These are phyloP conservation scores for Macroteleia sp. DNA, from an alignment of 2,888 invertebrate genomes.

Conservation along the genomic window DNA sequence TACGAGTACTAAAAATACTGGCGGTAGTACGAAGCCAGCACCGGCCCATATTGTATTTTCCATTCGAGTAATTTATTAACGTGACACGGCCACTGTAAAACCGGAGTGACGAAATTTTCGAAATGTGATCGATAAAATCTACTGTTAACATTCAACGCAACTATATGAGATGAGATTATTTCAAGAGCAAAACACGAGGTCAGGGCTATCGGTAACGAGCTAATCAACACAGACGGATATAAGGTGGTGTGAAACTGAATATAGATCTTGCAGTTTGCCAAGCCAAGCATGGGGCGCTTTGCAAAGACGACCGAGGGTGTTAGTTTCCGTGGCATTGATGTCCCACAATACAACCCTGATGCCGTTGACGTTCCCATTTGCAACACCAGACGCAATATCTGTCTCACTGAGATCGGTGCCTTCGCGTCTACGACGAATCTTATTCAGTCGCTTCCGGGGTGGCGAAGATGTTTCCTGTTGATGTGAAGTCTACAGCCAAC, in stretches of 20 bases:
- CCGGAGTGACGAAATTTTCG: constrained; percentile 14
- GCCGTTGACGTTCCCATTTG: constrained; percentile 78
- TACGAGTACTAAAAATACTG: too few relatives aligned
- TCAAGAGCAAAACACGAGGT: constrained; percentile 42
- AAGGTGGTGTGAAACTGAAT: constrained; percentile 70
- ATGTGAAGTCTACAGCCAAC: constrained; percentile 44
- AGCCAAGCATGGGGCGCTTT: constrained; percentile 27
- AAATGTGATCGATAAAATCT: constrained; percentile 20
- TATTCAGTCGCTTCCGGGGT: constrained; percentile 73
- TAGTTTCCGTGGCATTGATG: constrained; percentile 83
- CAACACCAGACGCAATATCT: constrained; percentile 71
- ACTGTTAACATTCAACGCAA: not conserved
- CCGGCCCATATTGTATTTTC: too few relatives aligned
- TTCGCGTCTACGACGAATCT: constrained; percentile 70
- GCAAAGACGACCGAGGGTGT: constrained; percentile 74
- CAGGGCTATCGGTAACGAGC: constrained; percentile 61
- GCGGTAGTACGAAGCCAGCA: too few relatives aligned
- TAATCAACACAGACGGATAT: constrained; percentile 68
- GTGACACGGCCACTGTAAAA: too few relatives aligned
- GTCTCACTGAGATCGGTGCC: constrained; percentile 53
- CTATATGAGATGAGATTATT: constrained; percentile 21
- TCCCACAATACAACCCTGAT: constrained; percentile 81
- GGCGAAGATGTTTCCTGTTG: constrained; percentile 69
- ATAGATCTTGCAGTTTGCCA: constrained; percentile 56
- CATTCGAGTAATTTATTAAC: too few relatives aligned